phyloP scores from a whole-genome alignment of 1,140 invertebrate species.

The Caenorhabditis inopinata region DNA sequence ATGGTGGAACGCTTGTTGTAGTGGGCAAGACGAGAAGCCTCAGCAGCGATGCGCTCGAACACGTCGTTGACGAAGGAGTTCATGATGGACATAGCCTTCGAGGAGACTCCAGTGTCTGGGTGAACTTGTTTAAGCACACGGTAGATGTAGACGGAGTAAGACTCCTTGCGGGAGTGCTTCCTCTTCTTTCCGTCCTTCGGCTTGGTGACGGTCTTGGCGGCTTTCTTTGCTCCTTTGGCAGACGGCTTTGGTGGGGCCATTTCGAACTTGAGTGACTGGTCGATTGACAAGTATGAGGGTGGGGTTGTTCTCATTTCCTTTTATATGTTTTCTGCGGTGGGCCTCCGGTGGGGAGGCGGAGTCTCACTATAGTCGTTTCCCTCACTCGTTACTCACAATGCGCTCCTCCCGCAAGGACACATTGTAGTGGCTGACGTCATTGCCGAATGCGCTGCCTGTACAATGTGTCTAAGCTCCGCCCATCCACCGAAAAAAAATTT shows the following conservation, averaged over 20 bases:
- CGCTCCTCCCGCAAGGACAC: too few species aligned
- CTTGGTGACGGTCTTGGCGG: slow-evolving; percentile 68
- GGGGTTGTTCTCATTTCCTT: too few species aligned
- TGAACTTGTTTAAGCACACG: slow-evolving; percentile 64
- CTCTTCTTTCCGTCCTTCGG: slow-evolving; percentile 68
- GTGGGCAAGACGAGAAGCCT: slow-evolving; percentile 74
- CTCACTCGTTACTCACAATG: too few species aligned
- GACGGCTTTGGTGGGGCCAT: slow-evolving; percentile 65
- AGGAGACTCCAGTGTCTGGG: slow-evolving; percentile 69
- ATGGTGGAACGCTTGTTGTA: slow-evolving; percentile 74
- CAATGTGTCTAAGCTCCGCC: too few species aligned
- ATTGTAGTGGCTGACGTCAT: too few species aligned
- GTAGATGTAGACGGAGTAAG: slow-evolving; percentile 63
- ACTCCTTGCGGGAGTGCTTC: slow-evolving; percentile 66
- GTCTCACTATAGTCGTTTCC: too few species aligned
- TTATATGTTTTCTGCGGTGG: too few species aligned
- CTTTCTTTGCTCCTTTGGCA: slow-evolving; percentile 69
- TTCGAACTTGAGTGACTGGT: too few species aligned
- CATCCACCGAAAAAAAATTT: background rate
- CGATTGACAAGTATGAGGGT: too few species aligned
- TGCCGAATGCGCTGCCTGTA: too few species aligned
- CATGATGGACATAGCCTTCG: slow-evolving; percentile 73
- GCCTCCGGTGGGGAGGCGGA: too few species aligned
- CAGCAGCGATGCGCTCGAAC: slow-evolving; percentile 74
- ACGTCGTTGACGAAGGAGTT: slow-evolving; percentile 75